phyloP scores from a whole-genome alignment of 2,797 vertebrate species.

The Sebastes nivosus region DNA sequence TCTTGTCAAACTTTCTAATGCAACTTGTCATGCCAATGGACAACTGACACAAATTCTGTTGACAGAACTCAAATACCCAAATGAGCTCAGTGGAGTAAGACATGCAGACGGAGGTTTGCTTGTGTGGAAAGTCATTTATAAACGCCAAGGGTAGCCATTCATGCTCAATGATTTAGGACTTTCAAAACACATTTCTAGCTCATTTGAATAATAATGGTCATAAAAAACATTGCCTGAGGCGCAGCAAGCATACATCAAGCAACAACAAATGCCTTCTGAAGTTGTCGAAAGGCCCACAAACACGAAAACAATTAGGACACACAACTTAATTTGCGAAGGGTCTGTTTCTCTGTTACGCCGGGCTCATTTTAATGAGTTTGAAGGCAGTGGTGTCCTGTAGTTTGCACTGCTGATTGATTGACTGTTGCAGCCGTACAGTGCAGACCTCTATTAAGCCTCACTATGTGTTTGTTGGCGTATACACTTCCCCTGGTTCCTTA shows the following conservation, averaged over 20 bases:
- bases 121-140: conserved; percentile 86
- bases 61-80: conserved; percentile 76
- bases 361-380: conserved; percentile 82
- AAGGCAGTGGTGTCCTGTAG: conserved; percentile 72
- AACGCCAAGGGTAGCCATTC: conserved; percentile 84
- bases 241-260: conserved; percentile 81
- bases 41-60: conserved; percentile 71
- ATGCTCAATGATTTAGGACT: conserved; percentile 87
- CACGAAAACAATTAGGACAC: conserved; percentile 83
- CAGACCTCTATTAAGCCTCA: conserved; percentile 69
- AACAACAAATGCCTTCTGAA: conserved; percentile 82
- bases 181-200: conserved; percentile 85
- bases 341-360: conserved; percentile 72
- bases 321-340: conserved; percentile 81
- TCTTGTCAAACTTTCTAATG: conserved; percentile 69
- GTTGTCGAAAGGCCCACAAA: conserved; percentile 79
- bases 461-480: conserved; percentile 45
- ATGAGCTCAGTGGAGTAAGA: conserved; percentile 80
- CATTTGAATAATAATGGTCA: conserved; percentile 89
- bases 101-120: conserved; percentile 74
- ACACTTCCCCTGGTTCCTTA: conserved; percentile 47
- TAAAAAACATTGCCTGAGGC: conserved; percentile 82
- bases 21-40: conserved; percentile 63
- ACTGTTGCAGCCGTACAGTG: conserved; percentile 63
- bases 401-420: conserved; percentile 79